These are phyloP conservation scores for Anoncus sp. DNA, from an alignment of 2,888 invertebrate species.

Conservation along the genomic window DNA sequence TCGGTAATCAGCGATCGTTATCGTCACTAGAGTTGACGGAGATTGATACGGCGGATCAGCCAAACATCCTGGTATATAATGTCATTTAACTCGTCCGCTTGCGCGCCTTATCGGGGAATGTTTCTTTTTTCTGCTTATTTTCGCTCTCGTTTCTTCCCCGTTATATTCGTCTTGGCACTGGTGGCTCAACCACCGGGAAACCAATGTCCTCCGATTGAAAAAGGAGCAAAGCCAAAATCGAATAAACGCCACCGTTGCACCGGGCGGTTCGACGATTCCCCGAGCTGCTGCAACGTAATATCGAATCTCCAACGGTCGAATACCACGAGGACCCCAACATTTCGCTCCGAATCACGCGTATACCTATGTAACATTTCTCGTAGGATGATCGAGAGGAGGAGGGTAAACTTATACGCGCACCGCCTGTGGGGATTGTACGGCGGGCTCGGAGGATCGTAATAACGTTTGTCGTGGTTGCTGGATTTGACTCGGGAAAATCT, in stretches of 20 bases:
- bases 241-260: constrained; percentile 19
- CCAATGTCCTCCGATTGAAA: constrained; percentile 18
- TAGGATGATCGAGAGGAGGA: constrained; percentile 9
- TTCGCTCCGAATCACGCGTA: neutral
- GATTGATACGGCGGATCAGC: constrained; percentile 9
- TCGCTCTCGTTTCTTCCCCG: neutral
- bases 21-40: constrained; percentile 18
- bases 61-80: constrained; percentile 1
- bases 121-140: constrained; percentile 4
- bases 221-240: constrained; percentile 22
- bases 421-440: constrained; percentile 5
- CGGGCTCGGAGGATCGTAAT: constrained; percentile 22
- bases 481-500: constrained; percentile 34
- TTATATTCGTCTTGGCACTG: neutral
- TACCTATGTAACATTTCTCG: neutral
- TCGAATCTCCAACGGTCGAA: neutral
- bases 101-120: too few relatives aligned
- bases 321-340: constrained; percentile 7
- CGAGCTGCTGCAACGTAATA: neutral
- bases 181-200: constrained; percentile 7
- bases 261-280: constrained; percentile 12
- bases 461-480: constrained; percentile 23
- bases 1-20: constrained; percentile 10
- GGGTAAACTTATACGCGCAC: constrained; percentile 22
- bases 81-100: constrained; percentile 31